Evolutionary conservation across 2,888 invertebrate species (phyloP).

Genomic region (Phragmatobia fuliginosa): DNA sequence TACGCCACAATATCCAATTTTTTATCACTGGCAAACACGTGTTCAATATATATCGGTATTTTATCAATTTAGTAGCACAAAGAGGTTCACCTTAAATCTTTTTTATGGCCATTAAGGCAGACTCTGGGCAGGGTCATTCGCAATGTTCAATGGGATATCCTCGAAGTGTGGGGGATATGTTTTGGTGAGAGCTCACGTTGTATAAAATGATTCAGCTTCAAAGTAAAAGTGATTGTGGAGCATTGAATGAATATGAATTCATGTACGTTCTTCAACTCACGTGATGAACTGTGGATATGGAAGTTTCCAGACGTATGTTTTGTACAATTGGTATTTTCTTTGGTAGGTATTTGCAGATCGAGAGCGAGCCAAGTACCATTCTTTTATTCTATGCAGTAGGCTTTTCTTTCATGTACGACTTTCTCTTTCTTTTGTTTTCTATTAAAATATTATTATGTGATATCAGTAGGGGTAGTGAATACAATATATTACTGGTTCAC

Average conservation of each 20-base stretch:
- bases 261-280: background rate
- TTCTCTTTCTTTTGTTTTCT: background rate
- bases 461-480: background rate
- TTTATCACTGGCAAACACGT: constrained; percentile 42
- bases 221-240: background rate
- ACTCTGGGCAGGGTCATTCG: constrained; percentile 30
- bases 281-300: background rate
- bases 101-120: constrained; percentile 50
- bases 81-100: constrained; percentile 55
- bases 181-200: background rate
- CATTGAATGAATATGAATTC: background rate
- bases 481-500: background rate
- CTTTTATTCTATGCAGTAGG: background rate
- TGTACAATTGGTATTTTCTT: background rate
- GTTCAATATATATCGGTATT: constrained; percentile 53
- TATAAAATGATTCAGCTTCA: background rate
- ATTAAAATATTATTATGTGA: background rate
- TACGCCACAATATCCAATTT: constrained; percentile 11
- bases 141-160: constrained; percentile 18
- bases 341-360: background rate
- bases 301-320: background rate
- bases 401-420: background rate
- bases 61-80: constrained; percentile 67
- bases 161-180: constrained; percentile 12
- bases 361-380: background rate